These are phyloP conservation scores for Melipona bicolor DNA, from an alignment of 2,888 invertebrate species.

Conservation along the genomic window DNA sequence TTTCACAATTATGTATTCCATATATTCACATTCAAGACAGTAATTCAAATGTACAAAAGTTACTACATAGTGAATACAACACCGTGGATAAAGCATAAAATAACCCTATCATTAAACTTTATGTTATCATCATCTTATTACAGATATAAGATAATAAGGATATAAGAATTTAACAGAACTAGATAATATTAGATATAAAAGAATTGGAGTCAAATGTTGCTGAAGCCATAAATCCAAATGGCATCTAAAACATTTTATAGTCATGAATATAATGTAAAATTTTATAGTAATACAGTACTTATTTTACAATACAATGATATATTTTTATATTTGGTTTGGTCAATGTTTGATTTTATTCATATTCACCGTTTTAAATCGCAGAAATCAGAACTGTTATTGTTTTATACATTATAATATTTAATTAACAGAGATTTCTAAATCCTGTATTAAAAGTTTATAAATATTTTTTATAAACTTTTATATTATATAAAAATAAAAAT, in stretches of 20 bases:
- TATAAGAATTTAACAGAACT: neutral
- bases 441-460: no score
- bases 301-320: neutral
- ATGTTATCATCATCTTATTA: no score
- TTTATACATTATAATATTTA: neutral
- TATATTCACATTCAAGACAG: no score
- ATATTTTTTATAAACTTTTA: neutral
- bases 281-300: neutral
- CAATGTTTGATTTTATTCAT: neutral
- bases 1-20: no score
- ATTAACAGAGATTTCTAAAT: no score
- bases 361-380: neutral
- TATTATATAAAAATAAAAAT: neutral
- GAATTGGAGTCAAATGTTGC: neutral
- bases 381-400: no score
- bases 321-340: neutral
- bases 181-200: neutral
- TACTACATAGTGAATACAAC: no score
- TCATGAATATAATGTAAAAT: neutral
- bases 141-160: neutral
- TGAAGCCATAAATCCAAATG: no score
- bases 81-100: no score
- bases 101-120: no score
- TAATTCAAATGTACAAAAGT: no score
- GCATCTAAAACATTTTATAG: neutral